Evolutionary conservation across 2,888 invertebrate genomes (phyloP).

Genomic region (Drosophila tanythrix): DNA sequence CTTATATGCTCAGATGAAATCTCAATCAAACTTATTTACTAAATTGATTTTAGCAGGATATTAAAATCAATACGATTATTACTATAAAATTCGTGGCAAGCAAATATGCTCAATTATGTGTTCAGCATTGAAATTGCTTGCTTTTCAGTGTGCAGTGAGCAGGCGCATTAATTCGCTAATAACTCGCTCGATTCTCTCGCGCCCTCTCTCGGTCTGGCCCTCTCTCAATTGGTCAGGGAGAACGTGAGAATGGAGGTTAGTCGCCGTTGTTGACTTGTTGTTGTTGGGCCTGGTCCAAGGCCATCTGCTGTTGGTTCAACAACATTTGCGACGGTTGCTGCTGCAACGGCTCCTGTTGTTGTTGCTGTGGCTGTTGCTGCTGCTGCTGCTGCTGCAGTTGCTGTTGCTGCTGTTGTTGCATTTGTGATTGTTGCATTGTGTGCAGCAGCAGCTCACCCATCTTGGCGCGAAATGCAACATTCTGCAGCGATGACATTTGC

Average conservation of each 20-base stretch:
- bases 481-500: slow-evolving; percentile 79
- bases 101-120: not conserved
- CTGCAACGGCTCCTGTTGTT: slow-evolving; percentile 12
- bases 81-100: not conserved
- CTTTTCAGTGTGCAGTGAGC: slow-evolving; percentile 45
- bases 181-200: slow-evolving; percentile 21
- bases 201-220: not conserved
- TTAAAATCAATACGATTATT: not conserved
- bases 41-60: not conserved
- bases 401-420: slow-evolving; percentile 36
- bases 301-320: slow-evolving; percentile 76
- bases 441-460: slow-evolving; percentile 78
- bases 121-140: not conserved
- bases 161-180: slow-evolving; percentile 48
- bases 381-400: slow-evolving; percentile 38
- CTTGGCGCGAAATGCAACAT: slow-evolving; percentile 77
- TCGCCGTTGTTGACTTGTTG: slow-evolving; percentile 32
- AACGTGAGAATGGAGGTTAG: slow-evolving; percentile 20
- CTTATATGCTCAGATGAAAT: not conserved
- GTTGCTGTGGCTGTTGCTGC: slow-evolving; percentile 25
- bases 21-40: not conserved
- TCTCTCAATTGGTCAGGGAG: slow-evolving; percentile 15
- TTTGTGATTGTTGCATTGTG: slow-evolving; percentile 66
- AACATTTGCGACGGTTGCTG: slow-evolving; percentile 67
- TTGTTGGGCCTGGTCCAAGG: slow-evolving; percentile 70